Base-by-base conservation (phyloP, 2,888 invertebrate species). In the Tiphia femorata region DNA sequence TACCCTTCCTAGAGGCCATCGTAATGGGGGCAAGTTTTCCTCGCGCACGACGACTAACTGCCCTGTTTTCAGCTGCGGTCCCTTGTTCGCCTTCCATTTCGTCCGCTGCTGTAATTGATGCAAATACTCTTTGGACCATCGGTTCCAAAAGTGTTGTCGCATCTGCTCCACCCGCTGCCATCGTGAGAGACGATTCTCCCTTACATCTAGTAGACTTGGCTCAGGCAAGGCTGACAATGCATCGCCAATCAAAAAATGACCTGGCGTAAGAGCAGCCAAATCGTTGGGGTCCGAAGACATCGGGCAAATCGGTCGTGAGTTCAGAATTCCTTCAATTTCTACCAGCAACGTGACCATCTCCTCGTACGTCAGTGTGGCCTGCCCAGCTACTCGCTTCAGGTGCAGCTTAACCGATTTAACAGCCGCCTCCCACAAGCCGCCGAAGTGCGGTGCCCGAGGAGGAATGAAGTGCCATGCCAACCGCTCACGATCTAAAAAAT, bases 341-440 rank as follows among this genome's bases (percentile, higher is more conserved):
- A 47, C 40, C 0, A 38, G n/a, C 6, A 65, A 43, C 0, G 64
- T 72, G 17, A 49, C 52, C 2, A 58, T 17, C 19, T 60, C 47
- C 21, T 60, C 58, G 23, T 25, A 63, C 0, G 55, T 59, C 12
- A 64, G 48, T 7, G 59, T 10, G 1, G 14, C 58, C 23, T 78
- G 64, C 0, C 59, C 56, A 1, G 69, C 46, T 0, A 69, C 52
- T 7, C 70, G 49, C n/a, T 58, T 58, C 1, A 78, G 33, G 51
- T 79, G 74, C 27, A 61, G 49, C 49, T 81, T 81, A 1, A 74
- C 63, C 1, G 62, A 53, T 41, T n/a, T n/a, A n/a, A n/a, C n/a
- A n/a, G n/a, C n/a, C n/a, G n/a, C n/a, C n/a, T n/a, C n/a, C n/a
- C n/a, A n/a, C n/a, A n/a, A n/a, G n/a, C 77, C 76, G 0, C 76